Evolutionary conservation across 2,888 invertebrate species (phyloP).

Genomic region (Hoplodrina blanda): DNA sequence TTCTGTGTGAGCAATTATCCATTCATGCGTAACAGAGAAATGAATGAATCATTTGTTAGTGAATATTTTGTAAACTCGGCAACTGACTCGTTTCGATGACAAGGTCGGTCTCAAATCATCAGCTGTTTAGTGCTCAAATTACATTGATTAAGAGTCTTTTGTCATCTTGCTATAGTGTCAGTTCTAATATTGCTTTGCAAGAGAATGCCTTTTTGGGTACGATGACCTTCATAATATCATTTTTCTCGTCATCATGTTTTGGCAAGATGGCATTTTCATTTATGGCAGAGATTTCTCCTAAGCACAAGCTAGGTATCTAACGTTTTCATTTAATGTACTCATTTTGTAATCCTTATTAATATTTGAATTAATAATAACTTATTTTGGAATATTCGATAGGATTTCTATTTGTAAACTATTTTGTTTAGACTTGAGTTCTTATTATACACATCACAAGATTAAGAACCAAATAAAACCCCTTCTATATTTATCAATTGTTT

Average conservation of each 20-base stretch:
- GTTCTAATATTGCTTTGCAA: neutral
- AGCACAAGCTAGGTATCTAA: neutral
- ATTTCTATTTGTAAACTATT: no score
- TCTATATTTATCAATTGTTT: neutral
- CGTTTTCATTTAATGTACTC: neutral
- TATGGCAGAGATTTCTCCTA: neutral
- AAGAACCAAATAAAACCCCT: neutral
- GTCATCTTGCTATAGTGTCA: neutral
- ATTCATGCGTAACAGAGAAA: slow-evolving; percentile 72
- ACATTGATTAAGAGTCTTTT: slow-evolving; percentile 9
- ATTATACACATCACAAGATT: neutral
- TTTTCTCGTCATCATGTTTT: slow-evolving; percentile 4
- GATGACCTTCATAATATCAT: neutral
- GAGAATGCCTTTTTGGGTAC: neutral
- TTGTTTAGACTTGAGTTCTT: neutral
- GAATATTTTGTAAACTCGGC: slow-evolving; percentile 61
- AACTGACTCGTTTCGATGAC: slow-evolving; percentile 28
- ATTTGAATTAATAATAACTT: no score
- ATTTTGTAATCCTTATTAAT: neutral
- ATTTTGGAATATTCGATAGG: no score
- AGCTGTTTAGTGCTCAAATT: slow-evolving; percentile 30
- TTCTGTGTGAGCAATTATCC: slow-evolving; percentile 41
- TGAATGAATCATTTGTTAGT: slow-evolving; percentile 78
- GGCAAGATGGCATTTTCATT: neutral
- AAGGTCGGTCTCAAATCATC: slow-evolving; percentile 40